Percentiles rank a stretch among this genome's conserved stretches.
phyloP scores from a whole-genome alignment of 1,140 invertebrate species.

The Drosophila willistoni region DNA sequence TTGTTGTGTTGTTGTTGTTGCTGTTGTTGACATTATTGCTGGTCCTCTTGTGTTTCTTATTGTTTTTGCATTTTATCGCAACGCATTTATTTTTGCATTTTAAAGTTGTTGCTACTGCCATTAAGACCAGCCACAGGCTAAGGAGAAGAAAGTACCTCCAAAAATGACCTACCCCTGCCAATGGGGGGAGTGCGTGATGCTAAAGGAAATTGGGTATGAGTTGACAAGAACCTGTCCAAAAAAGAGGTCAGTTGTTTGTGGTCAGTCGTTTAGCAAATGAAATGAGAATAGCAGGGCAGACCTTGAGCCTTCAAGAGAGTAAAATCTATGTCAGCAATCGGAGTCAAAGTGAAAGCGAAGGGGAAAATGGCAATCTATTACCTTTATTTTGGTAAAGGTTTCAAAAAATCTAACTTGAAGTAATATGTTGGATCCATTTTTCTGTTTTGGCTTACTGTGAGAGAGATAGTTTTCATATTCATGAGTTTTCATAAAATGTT shows the following conservation, averaged over 20 bases:
- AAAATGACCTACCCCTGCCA: background rate
- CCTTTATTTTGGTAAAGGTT: background rate
- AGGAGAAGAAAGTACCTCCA: background rate
- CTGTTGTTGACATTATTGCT: background rate
- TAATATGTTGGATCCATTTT: too few relatives aligned
- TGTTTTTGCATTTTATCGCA: slow-evolving; percentile 80
- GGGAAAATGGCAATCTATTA: background rate
- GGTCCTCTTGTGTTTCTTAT: slow-evolving; percentile 39
- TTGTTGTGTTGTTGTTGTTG: slow-evolving; percentile 44
- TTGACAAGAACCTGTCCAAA: background rate
- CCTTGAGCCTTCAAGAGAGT: background rate
- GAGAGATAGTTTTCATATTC: background rate
- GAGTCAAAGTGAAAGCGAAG: background rate
- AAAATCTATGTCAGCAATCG: background rate
- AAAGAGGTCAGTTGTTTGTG: background rate
- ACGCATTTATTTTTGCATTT: slow-evolving; percentile 80
- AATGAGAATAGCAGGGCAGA: background rate
- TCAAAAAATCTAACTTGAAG: too few relatives aligned
- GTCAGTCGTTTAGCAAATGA: slow-evolving; percentile 5
- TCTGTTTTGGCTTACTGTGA: background rate
- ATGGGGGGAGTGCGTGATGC: background rate
- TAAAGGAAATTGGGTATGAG: background rate
- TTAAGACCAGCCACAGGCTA: slow-evolving; percentile 52
- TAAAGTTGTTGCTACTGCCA: slow-evolving; percentile 59
- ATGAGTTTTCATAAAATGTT: too few relatives aligned